Base-by-base conservation (phyloP, 2,888 invertebrate species). In the Phyllotreta cruciferae region DNA sequence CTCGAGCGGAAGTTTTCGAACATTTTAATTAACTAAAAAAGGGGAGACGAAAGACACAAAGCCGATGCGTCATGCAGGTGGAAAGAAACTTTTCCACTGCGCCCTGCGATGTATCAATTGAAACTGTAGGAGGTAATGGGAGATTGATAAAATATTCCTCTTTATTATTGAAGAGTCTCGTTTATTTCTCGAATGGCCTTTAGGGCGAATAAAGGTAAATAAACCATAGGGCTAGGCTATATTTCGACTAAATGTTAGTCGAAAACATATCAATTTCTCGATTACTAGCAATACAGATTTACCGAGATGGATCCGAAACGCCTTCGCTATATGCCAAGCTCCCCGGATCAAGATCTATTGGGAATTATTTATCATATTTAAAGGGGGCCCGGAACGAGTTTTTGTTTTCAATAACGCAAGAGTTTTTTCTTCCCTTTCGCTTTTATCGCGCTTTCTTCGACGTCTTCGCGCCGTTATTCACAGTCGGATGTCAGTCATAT, bases 281-380 rank as follows among this genome's bases (percentile, higher is more conserved):
- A 63, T 63, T 64, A 60, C 47, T 44, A 56, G 37, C 60, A 60
- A 64, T 64, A 1, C 52, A 50, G 64, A 64, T 64, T 64, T 64
- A 41, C 44, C 36, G 7, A 44, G 56, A 60, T 50, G 60, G 63
- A 60, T 56, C 44, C 42, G 37, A 60, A 63, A 44, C 60, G 56
- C 44, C 58, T 60, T 64, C 41, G 55, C 44, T 44, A 11, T 44
- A 11, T 24, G 24, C 24, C 34, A 52, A 60, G 50, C 62, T 63
- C 49, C 50, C 38, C 42, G 50, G 58, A 55, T 37, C 42, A 50
- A 56, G 44, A 50, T 62, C 41, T 50, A 56, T 62, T 13, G 57
- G 49, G 57, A 57, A 57, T 57, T 57, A 49, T 57, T 57, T 57
- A 57, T 57, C 57, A 49, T 49, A 57, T 56, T 56, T 56, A 56